Evolutionary conservation across 2,888 invertebrate genomes (phyloP).

Genomic region (Chrysodeixis includens): DNA sequence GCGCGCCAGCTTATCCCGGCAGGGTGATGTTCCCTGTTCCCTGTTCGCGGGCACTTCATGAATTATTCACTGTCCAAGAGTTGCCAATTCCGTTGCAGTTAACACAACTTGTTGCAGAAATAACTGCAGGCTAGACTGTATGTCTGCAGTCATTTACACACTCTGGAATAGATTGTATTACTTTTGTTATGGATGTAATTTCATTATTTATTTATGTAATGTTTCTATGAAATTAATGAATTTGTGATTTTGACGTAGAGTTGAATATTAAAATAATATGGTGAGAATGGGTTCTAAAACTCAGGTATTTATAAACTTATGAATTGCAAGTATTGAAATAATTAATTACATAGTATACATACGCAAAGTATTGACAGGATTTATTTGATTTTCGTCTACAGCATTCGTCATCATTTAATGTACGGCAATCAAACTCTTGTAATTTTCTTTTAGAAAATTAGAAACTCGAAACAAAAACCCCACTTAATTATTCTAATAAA

Average conservation of each 20-base stretch:
- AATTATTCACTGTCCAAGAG: conserved; percentile 4
- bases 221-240: too few species aligned
- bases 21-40: neutral
- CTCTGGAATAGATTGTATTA: neutral
- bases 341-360: too few species aligned
- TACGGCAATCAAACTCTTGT: too few species aligned
- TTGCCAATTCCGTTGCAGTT: conserved; percentile 8
- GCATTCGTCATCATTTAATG: too few species aligned
- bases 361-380: too few species aligned
- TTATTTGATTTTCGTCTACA: too few species aligned
- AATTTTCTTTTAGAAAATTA: too few species aligned
- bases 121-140: neutral
- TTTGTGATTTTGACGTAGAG: too few species aligned
- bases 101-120: conserved; percentile 7
- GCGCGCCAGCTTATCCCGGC: neutral
- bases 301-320: too few species aligned
- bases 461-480: neutral
- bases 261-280: too few species aligned
- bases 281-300: too few species aligned
- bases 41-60: conserved; percentile 6
- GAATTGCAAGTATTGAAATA: too few species aligned
- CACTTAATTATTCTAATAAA: neutral
- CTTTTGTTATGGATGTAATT: neutral
- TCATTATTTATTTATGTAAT: neutral
- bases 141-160: neutral